Evolutionary conservation across 2,888 invertebrate species (phyloP).

Genomic region (Hirtodrosophila duncani): DNA sequence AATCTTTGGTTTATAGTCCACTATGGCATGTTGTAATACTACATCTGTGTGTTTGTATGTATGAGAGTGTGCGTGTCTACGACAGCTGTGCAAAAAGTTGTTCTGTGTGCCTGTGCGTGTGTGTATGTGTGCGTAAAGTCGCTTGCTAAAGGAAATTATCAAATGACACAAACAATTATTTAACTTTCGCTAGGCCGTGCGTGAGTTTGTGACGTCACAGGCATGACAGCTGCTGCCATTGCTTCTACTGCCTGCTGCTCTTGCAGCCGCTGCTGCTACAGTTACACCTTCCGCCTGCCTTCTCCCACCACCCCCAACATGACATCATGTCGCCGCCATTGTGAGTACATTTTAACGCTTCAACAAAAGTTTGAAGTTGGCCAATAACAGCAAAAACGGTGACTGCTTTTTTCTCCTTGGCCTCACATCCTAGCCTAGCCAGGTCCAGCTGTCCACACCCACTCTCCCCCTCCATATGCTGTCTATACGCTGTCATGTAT

Average conservation of each 20-base stretch:
- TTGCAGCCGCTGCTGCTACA: constrained; percentile 1
- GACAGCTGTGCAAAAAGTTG: constrained; percentile 34
- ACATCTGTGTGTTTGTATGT: not conserved
- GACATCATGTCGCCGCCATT: constrained; percentile 14
- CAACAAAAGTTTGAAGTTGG: constrained; percentile 51
- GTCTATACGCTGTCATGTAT: constrained; percentile 28
- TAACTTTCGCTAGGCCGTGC: constrained; percentile 66
- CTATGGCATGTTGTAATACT: no score
- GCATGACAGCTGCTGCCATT: constrained; percentile 45
- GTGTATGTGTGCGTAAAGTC: constrained; percentile 37
- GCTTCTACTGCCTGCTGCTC: no score
- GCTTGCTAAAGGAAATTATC: constrained; percentile 67
- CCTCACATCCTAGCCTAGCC: not conserved
- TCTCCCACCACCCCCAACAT: not conserved
- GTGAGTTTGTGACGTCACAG: constrained; percentile 61
- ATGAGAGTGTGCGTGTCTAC: constrained; percentile 5
- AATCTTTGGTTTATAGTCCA: no score
- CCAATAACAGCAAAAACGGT: constrained; percentile 32
- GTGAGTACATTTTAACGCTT: constrained; percentile 47
- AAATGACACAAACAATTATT: constrained; percentile 72
- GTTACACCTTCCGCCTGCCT: not conserved
- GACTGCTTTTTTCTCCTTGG: constrained; percentile 25
- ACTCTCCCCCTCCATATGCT: constrained; percentile 9
- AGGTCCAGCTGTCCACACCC: constrained; percentile 22
- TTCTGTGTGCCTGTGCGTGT: constrained; percentile 14